Percentiles rank a stretch among this genome's conserved stretches.
These are phyloP conservation scores for Nemotelus pantherinus DNA, from an alignment of 2,888 invertebrate genomes.

Conservation along the genomic window DNA sequence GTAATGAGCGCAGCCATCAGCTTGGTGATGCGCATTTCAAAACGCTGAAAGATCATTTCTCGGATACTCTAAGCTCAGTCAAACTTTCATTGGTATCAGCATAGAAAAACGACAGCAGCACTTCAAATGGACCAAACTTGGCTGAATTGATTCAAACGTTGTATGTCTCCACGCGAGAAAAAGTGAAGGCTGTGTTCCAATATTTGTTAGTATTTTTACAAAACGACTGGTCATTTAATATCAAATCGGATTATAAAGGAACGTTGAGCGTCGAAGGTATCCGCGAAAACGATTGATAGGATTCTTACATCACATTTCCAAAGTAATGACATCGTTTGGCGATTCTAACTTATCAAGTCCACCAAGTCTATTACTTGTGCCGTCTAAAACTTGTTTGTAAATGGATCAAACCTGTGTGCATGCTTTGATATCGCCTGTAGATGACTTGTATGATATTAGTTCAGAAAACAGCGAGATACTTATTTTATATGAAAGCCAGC, in stretches of 20 bases:
- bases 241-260: constrained; percentile 83
- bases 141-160: constrained; percentile 83
- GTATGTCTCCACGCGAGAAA: constrained; percentile 85
- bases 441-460: constrained; percentile 79
- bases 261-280: constrained; percentile 86
- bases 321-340: constrained; percentile 61
- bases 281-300: constrained; percentile 72
- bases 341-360: constrained; percentile 75
- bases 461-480: constrained; percentile 67
- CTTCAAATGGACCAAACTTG: constrained; percentile 68
- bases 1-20: constrained; percentile 79
- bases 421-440: constrained; percentile 77
- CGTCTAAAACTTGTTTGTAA: constrained; percentile 91
- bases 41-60: constrained; percentile 79
- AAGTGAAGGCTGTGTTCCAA: constrained; percentile 88
- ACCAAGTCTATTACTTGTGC: constrained; percentile 83
- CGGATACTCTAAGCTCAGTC: constrained; percentile 84
- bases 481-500: constrained; percentile 55
- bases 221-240: constrained; percentile 87
- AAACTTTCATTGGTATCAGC: constrained; percentile 81
- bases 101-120: constrained; percentile 71
- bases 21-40: constrained; percentile 83
- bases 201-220: constrained; percentile 87
- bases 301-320: constrained; percentile 61
- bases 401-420: constrained; percentile 88